These are phyloP conservation scores for Drosophila recens DNA, from an alignment of 2,888 invertebrate species.

Conservation along the genomic window DNA sequence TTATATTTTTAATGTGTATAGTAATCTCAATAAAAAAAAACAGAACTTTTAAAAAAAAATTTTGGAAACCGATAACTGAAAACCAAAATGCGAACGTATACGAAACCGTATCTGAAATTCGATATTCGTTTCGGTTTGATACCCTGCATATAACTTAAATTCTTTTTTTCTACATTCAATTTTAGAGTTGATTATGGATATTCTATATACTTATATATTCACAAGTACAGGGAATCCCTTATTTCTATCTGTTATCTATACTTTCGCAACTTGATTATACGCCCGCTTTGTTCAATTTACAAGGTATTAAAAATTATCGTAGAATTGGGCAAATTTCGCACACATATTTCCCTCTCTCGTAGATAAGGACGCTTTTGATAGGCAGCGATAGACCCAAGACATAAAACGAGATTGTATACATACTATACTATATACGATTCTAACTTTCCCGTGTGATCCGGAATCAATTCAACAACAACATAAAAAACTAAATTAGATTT, in stretches of 20 bases:
- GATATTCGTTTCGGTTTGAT: too few species aligned
- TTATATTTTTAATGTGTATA: too few species aligned
- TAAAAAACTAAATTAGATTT: conserved; percentile 32
- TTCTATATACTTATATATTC: background rate
- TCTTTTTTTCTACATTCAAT: background rate
- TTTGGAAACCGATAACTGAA: too few species aligned
- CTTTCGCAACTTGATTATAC: background rate
- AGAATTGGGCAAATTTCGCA: conserved; percentile 15
- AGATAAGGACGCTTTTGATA: conserved; percentile 21
- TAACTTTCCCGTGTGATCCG: conserved; percentile 46
- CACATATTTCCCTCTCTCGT: conserved; percentile 1
- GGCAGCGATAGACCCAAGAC: conserved; percentile 11
- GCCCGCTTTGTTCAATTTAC: background rate
- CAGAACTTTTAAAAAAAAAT: too few species aligned
- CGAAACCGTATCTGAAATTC: too few species aligned
- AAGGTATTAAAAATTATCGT: conserved; percentile 5
- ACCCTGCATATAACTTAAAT: too few species aligned
- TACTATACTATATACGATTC: conserved; percentile 5
- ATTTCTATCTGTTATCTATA: background rate
- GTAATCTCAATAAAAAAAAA: too few species aligned
- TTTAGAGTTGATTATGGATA: background rate
- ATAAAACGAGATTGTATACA: conserved; percentile 10
- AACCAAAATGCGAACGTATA: too few species aligned
- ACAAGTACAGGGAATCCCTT: background rate
- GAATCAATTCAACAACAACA: conserved; percentile 37